Base-by-base conservation (phyloP, 2,113 vertebrate genomes). In the Hoplias malabaricus region DNA sequence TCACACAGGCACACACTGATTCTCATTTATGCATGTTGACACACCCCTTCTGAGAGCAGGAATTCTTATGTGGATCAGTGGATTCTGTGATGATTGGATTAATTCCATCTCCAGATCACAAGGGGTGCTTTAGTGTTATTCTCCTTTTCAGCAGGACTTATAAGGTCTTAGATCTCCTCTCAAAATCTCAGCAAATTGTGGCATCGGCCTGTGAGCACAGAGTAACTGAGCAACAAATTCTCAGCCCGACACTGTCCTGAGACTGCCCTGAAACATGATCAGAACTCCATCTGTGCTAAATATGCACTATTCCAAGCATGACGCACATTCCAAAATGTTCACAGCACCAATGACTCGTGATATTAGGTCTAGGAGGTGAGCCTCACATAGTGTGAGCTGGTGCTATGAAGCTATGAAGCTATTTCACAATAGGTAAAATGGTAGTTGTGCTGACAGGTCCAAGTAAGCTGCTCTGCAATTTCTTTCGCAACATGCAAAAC, bases 261-360 rank as follows among this genome's bases (percentile, higher is more conserved):
- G 33, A 59, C n/a, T 2, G 36, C 65, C 36, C 31, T n/a, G 62
- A 54, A 25, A 67, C n/a, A 19, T 54, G 21, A 74, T 78, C 38
- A 74, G 31, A 42, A 62, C 16, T n/a, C 48, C 40, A 69, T 73
- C 69, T 73, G 74, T 31, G 33, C 23, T 61, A 61, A 77, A 77
- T 81, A 59, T 48, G 48, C 23, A 74, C 34, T 21, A 13, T 69
- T 42, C 25, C 50, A 65, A 70, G 71, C 57, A 59, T 53, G 53
- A 40, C 75, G 54, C 50, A 65, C 75, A 82, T 82, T 77, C 67
- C 46, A 29, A n/a, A 42, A 65, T 54, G 71, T 74, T 56, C 56
- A 36, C 36, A 40, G 43, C 3, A 7, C 33, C 42, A 63, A 42
- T 27, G 43, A 42, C 43, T 50, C 42, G 70, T 50, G 53, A 68